Evolutionary conservation across 2,888 invertebrate species (phyloP).

Genomic region (Plebejus argus): DNA sequence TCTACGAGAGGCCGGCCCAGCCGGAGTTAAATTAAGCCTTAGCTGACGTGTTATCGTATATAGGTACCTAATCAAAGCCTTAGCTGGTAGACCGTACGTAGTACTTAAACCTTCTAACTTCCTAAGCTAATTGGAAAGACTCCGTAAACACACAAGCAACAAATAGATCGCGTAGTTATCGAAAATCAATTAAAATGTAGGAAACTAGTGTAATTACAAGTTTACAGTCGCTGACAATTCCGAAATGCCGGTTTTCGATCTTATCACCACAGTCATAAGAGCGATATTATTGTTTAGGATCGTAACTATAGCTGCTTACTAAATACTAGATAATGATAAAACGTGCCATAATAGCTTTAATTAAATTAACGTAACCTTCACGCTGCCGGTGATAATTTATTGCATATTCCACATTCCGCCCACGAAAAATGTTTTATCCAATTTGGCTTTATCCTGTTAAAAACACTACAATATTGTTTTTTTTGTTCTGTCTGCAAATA

Average conservation of each 20-base stretch:
- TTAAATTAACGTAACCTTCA: slow-evolving; percentile 24
- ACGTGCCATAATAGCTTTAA: slow-evolving; percentile 23
- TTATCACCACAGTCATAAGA: background rate
- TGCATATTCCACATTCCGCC: background rate
- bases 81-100: no score
- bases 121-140: no score
- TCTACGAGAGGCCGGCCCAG: no score
- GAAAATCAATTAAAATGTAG: background rate
- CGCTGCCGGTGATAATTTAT: slow-evolving; percentile 4
- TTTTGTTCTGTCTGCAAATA: background rate
- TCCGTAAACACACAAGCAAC: background rate
- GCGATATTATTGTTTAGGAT: background rate
- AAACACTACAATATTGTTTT: background rate
- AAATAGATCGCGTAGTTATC: background rate
- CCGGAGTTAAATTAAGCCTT: no score
- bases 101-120: no score
- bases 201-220: background rate
- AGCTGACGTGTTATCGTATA: no score
- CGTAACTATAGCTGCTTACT: background rate
- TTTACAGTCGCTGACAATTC: background rate
- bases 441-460: background rate
- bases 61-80: no score
- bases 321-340: background rate
- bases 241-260: background rate
- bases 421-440: background rate